phyloP scores from a whole-genome alignment of 1,140 invertebrate genomes.

The Cherax quadricarinatus region DNA sequence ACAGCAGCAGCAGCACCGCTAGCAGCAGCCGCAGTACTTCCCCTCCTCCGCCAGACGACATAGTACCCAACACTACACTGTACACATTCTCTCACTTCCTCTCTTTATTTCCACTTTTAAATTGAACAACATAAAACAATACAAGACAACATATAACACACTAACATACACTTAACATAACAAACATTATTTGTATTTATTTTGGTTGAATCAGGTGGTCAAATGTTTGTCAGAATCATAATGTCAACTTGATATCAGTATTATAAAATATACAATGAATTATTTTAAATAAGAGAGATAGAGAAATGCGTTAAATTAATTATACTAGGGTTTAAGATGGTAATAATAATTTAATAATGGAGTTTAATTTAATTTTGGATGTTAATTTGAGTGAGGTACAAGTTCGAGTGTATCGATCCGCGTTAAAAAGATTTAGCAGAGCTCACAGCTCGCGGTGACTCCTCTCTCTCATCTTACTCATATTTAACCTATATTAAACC shows the following conservation, averaged over 20 bases:
- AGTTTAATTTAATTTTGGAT: not conserved
- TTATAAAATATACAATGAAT: not conserved
- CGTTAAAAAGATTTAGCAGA: constrained; percentile 53
- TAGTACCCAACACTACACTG: not conserved
- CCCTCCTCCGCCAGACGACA: not conserved
- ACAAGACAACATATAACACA: not conserved
- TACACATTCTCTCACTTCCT: not conserved
- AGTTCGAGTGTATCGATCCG: constrained; percentile 66
- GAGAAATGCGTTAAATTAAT: not conserved
- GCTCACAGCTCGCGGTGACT: constrained; percentile 46
- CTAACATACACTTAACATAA: not conserved
- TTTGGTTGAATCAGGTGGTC: constrained; percentile 69
- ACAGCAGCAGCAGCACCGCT: no score
- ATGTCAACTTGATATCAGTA: not conserved
- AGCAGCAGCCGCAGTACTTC: no score
- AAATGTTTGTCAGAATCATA: not conserved
- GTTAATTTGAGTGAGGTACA: not conserved
- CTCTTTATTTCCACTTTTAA: not conserved
- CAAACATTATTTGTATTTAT: constrained; percentile 39
- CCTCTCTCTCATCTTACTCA: not conserved
- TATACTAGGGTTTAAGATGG: not conserved
- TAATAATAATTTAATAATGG: not conserved
- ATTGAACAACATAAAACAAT: not conserved
- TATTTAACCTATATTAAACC: not conserved
- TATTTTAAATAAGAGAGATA: not conserved